Conservation (phyloP, 2,113 vertebrate species). For the Tychaedon coryphoeus region DNA sequence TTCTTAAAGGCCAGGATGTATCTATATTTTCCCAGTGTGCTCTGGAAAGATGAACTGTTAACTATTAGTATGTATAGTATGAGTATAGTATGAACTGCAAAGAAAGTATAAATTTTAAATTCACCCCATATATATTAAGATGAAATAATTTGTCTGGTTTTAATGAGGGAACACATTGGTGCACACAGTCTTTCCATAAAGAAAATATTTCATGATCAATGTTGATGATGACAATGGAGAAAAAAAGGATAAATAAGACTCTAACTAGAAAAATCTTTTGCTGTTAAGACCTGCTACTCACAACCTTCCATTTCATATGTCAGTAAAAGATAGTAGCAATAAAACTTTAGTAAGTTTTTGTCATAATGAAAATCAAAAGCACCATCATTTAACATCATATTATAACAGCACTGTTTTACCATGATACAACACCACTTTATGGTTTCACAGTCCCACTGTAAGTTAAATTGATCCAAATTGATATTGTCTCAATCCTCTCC, state of each 20-base stretch:
- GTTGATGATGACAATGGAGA: background rate
- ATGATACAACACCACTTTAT: background rate
- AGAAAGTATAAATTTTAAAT: background rate
- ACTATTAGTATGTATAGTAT: background rate
- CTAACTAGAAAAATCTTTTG: background rate
- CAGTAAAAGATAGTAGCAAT: background rate
- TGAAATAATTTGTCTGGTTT: background rate
- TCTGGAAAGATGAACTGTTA: background rate
- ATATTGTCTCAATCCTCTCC: background rate
- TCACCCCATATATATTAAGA: background rate
- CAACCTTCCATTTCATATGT: background rate
- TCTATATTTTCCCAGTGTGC: background rate
- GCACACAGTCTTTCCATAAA: fast-evolving
- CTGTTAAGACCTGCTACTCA: background rate
- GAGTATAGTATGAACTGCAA: background rate
- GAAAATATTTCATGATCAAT: background rate
- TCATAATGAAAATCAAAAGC: background rate
- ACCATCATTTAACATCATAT: background rate
- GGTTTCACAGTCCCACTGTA: background rate
- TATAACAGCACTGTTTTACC: background rate
- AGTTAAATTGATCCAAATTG: background rate
- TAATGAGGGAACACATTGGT: background rate
- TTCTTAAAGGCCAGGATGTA: background rate
- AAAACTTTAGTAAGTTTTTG: background rate
- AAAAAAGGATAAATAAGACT: background rate